These are phyloP conservation scores for Porites australiensis DNA, from an alignment of 64 coral and sea anemone species.

Conservation along the genomic window DNA sequence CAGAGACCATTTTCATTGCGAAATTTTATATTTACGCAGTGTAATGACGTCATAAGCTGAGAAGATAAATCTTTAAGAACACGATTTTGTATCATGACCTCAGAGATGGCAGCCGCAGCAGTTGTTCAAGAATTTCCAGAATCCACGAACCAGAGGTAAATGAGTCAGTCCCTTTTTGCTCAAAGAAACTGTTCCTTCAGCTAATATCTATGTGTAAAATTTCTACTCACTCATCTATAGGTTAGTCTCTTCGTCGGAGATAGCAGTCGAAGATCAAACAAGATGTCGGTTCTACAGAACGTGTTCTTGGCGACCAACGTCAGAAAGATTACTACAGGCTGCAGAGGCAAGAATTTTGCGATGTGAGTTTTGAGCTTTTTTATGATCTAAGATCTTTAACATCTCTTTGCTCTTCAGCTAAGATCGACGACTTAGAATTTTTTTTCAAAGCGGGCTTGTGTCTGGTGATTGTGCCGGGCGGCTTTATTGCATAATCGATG, in stretches of 20 bases:
- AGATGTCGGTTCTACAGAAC: conserved; percentile 39
- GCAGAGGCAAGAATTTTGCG: conserved; percentile 77
- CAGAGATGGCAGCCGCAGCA: neutral
- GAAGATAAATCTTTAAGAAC: neutral
- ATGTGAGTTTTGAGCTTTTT: conserved; percentile 12
- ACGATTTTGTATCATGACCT: neutral
- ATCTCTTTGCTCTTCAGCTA: no score
- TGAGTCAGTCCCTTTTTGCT: neutral
- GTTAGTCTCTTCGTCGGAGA: neutral
- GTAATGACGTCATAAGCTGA: neutral
- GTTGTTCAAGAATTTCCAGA: neutral
- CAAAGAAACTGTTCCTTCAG: neutral
- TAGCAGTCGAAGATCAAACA: neutral
- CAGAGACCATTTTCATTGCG: neutral
- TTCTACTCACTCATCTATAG: neutral
- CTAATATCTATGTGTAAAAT: neutral
- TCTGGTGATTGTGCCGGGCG: no score
- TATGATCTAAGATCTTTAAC: no score
- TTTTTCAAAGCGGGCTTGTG: no score
- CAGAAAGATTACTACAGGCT: conserved; percentile 55
- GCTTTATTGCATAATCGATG: no score
- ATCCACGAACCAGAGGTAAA: conserved; percentile 10
- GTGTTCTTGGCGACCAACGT: conserved; percentile 80
- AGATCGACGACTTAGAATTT: no score
- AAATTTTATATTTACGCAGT: neutral